These are phyloP conservation scores for Crematogaster levior DNA, from an alignment of 2,888 invertebrate species.

Conservation along the genomic window DNA sequence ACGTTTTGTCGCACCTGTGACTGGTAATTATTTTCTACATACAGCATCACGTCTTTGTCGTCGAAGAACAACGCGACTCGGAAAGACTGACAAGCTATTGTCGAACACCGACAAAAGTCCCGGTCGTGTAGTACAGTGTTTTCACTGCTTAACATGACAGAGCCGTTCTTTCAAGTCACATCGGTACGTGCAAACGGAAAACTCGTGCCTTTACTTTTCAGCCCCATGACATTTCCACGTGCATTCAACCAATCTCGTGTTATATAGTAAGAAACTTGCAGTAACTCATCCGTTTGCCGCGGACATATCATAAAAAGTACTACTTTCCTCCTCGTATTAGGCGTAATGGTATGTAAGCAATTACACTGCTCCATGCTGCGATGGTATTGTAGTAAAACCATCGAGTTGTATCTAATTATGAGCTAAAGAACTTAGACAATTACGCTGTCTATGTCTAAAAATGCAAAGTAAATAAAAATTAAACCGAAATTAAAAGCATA, in stretches of 20 bases:
- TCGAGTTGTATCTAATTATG: background rate
- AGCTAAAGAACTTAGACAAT: no score
- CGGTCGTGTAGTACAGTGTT: constrained; percentile 2
- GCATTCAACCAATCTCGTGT: background rate
- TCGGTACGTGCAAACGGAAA: constrained; percentile 28
- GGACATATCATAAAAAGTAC: constrained; percentile 2
- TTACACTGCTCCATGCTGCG: background rate
- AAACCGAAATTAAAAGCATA: background rate
- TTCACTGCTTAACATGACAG: constrained; percentile 51
- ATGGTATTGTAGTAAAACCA: background rate
- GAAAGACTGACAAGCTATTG: constrained; percentile 25
- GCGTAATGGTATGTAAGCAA: constrained; percentile 12
- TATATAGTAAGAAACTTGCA: constrained; percentile 28
- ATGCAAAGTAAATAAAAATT: background rate
- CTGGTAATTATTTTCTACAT: background rate
- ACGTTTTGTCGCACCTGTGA: background rate
- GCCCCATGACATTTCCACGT: constrained; percentile 32
- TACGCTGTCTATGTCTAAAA: background rate
- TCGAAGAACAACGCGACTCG: constrained; percentile 7
- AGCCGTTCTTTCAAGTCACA: background rate
- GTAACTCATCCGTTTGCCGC: background rate
- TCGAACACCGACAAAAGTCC: constrained; percentile 29
- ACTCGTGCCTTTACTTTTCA: constrained; percentile 39
- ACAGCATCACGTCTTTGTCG: background rate
- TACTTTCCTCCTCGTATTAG: constrained; percentile 24